phyloP scores from a whole-genome alignment of 1,140 invertebrate genomes.

The Bombus huntii region DNA sequence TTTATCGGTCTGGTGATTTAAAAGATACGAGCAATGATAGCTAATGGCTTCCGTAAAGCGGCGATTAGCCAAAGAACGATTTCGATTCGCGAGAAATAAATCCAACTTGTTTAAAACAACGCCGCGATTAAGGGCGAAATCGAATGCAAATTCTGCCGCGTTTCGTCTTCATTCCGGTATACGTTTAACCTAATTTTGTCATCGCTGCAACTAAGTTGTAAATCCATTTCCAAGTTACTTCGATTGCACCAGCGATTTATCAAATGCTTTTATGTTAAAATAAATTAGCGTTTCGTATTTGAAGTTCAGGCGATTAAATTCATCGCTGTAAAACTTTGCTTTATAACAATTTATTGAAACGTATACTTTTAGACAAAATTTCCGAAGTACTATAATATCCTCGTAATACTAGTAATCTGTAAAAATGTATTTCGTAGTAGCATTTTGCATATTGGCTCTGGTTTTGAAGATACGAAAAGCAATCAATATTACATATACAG shows the following conservation, averaged over 20 bases:
- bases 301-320: background rate
- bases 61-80: background rate
- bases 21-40: background rate
- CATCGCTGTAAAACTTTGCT: background rate
- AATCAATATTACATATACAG: too few relatives aligned
- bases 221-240: background rate
- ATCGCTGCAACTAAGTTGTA: background rate
- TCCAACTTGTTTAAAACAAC: background rate
- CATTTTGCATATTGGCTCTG: too few relatives aligned
- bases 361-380: too few relatives aligned
- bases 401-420: too few relatives aligned
- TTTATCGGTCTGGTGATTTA: constrained; percentile 19
- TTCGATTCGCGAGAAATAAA: background rate
- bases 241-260: too few relatives aligned
- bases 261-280: too few relatives aligned
- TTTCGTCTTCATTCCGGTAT: background rate
- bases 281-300: background rate
- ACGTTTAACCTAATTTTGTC: background rate
- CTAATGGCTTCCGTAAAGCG: background rate
- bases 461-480: too few relatives aligned
- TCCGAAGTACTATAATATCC: too few relatives aligned
- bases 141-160: background rate
- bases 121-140: background rate
- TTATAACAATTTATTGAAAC: too few relatives aligned
- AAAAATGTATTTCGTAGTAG: too few relatives aligned